These are phyloP conservation scores for Micromys minutus DNA, from an alignment of 2,113 vertebrate genomes.

Conservation along the genomic window DNA sequence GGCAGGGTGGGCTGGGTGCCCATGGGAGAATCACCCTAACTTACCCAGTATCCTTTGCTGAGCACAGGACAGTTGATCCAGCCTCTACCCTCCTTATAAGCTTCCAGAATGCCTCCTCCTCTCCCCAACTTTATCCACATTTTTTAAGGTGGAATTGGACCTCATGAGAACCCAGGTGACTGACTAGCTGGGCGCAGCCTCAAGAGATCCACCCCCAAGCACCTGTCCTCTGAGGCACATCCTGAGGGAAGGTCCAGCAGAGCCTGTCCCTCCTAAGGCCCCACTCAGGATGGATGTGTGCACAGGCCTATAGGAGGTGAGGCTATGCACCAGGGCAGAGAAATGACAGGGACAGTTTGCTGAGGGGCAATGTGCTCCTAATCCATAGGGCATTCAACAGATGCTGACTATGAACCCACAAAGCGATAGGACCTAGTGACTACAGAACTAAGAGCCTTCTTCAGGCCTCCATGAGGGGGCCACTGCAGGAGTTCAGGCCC, in stretches of 20 bases:
- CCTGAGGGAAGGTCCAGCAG: fast-evolving
- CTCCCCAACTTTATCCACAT: fast-evolving
- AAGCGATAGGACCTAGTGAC: fast-evolving
- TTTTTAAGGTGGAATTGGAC: background rate
- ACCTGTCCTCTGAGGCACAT: background rate
- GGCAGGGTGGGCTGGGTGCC: background rate
- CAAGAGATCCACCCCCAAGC: background rate
- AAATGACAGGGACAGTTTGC: fast-evolving
- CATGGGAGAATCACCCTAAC: background rate
- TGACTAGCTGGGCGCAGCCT: background rate
- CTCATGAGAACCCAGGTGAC: background rate
- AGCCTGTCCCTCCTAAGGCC: fast-evolving
- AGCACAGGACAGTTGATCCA: background rate
- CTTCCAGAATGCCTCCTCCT: fast-evolving
- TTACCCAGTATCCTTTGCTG: background rate
- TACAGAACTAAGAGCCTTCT: background rate
- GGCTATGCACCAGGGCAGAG: fast-evolving
- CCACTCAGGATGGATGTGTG: fast-evolving
- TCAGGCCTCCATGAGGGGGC: background rate
- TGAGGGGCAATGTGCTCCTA: background rate
- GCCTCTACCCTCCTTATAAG: too few species aligned
- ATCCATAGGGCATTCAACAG: background rate
- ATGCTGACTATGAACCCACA: background rate
- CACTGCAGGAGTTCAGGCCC: background rate
- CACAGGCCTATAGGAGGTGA: fast-evolving